Evolutionary conservation across 1,140 invertebrate genomes (phyloP), one percentile per base, ranked within the genome.

Genomic region (Apocrypta bakeri): DNA sequence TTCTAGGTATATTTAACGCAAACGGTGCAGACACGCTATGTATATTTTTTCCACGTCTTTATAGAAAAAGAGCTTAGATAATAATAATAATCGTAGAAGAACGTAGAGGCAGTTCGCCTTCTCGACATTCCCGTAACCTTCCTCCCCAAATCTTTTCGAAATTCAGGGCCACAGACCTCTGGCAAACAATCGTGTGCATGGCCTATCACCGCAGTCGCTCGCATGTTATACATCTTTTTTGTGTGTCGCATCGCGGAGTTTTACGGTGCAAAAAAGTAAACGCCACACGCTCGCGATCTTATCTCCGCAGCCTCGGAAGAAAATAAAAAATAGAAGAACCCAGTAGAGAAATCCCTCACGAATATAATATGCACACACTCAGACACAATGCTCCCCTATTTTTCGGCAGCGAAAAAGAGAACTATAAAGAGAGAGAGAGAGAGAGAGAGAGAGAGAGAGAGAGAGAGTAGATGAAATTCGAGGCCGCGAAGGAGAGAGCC

Each of bases 401-500:
- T 85, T 69, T 81, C 33, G 64, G 63, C n/a, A 72, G 48, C 21
- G 48, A 56, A 56, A n/a, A 56, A 56, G 24, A 33, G 24, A 48
- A 56, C 25, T 24, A 33, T 42, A 42, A 40, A 48, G 42, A 69
- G 72, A 71, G 68, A 75, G 80, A 84, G 79, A 74, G 69, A 56
- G 40, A 27, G 25, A 74, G 74, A n/a, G 24, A 24, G 56, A 66
- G 68, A 40, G 40, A 33, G 37, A 69, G 66, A 77, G 37, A 74
- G 72, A 73, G 84, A 33, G 79, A 83, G 75, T 78, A 79, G 86
- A 86, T 86, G 85, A 87, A 88, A 88, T 85, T 88, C 84, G 85
- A 88, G 86, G 84, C 87, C 84, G 72, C 24, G 74, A 76, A 42
- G 56, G 74, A 56, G 48, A 56, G 48, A 21, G 48, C 81, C 63